Evolutionary conservation across 2,888 invertebrate genomes (phyloP).

Genomic region (Orthonevra nobilis): DNA sequence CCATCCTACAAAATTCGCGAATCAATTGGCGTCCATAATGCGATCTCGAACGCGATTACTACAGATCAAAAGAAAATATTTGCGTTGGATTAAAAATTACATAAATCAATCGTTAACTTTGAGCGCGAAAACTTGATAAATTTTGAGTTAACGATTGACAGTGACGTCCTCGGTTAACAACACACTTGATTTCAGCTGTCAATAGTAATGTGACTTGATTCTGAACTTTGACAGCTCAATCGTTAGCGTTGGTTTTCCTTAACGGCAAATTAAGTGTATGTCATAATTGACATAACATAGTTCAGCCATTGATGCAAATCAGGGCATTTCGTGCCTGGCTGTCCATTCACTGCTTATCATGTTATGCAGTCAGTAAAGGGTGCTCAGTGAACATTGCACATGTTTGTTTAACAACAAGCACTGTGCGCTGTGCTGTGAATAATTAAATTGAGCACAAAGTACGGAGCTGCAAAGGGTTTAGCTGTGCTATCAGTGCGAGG

Average conservation of each 20-base stretch:
- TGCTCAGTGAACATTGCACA: slow-evolving; percentile 12
- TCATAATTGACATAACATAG: slow-evolving; percentile 41
- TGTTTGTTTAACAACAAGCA: slow-evolving; percentile 17
- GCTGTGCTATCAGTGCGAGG: slow-evolving; percentile 47
- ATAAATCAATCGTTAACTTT: slow-evolving; percentile 51
- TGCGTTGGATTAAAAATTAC: slow-evolving; percentile 45
- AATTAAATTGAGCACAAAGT: slow-evolving; percentile 56
- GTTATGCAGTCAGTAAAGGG: slow-evolving; percentile 14
- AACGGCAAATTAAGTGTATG: slow-evolving; percentile 34
- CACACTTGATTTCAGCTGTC: slow-evolving; percentile 59
- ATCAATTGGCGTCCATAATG: slow-evolving; percentile 43
- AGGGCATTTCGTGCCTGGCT: slow-evolving; percentile 15
- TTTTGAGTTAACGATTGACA: background rate
- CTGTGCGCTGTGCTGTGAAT: slow-evolving; percentile 53
- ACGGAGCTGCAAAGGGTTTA: slow-evolving; percentile 36
- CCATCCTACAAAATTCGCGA: slow-evolving; percentile 5
- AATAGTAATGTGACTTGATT: no score
- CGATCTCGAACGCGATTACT: slow-evolving; percentile 37
- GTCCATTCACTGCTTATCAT: background rate
- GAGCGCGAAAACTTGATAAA: background rate
- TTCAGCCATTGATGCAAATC: slow-evolving; percentile 49
- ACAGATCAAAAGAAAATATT: slow-evolving; percentile 4
- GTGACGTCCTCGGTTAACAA: slow-evolving; percentile 10
- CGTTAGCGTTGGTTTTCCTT: background rate
- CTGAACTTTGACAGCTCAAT: slow-evolving; percentile 14